Evolutionary conservation across 2,797 vertebrate species (phyloP).

Genomic region (Trachurus trachurus): DNA sequence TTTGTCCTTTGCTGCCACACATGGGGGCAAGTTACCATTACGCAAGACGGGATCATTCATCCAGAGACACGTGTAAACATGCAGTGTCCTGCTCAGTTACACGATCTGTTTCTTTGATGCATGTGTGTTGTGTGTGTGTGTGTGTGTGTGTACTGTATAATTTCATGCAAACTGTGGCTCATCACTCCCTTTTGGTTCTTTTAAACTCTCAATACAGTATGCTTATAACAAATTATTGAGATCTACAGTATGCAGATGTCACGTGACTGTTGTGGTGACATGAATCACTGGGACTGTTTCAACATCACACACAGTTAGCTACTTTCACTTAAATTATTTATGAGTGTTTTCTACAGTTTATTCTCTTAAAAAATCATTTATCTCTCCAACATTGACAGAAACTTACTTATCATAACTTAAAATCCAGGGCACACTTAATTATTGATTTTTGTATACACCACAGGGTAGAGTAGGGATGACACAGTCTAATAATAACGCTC

Average conservation of each 20-base stretch:
- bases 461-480: background rate
- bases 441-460: constrained; percentile 41
- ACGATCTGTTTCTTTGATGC: background rate
- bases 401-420: constrained; percentile 22
- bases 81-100: background rate
- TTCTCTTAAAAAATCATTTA: background rate
- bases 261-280: background rate
- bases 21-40: constrained; percentile 42
- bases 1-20: constrained; percentile 58
- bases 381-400: background rate
- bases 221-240: no score
- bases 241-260: constrained; percentile 1
- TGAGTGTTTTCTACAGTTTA: constrained; percentile 3
- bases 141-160: background rate
- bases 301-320: background rate
- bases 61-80: constrained; percentile 18
- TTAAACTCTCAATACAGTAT: no score
- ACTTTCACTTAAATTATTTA: constrained; percentile 4
- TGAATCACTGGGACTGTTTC: background rate
- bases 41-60: constrained; percentile 45
- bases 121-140: no score
- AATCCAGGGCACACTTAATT: constrained; percentile 48
- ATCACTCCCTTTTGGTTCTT: constrained; percentile 16
- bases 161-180: background rate
- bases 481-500: no score